phyloP scores from a whole-genome alignment of 2,113 vertebrate genomes.

The Numida meleagris region DNA sequence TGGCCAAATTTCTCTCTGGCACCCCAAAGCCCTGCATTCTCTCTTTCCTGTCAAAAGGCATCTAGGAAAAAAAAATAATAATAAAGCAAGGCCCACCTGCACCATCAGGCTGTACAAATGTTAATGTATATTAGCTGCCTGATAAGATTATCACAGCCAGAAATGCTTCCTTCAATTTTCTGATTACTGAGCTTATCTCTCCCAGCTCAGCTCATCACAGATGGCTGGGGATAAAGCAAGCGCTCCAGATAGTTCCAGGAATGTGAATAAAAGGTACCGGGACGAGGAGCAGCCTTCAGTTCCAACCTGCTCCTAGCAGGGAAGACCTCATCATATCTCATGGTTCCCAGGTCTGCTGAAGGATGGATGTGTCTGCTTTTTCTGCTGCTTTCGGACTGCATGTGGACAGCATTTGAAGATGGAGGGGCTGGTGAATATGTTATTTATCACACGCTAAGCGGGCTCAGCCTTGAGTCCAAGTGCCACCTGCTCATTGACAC shows the following conservation, averaged over 20 bases:
- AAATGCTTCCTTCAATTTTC: constrained; percentile 78
- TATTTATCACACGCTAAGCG: constrained; percentile 25
- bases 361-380: constrained; percentile 48
- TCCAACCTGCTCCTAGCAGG: constrained; percentile 40
- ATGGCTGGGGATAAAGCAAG: constrained; percentile 69
- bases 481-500: constrained; percentile 18
- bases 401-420: constrained; percentile 9
- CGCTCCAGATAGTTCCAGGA: constrained; percentile 56
- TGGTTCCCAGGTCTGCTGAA: not conserved
- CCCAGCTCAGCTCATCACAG: constrained; percentile 70
- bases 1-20: not conserved
- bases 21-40: not conserved
- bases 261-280: constrained; percentile 50
- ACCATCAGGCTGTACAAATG: constrained; percentile 55
- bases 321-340: constrained; percentile 47
- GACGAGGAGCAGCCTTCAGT: constrained; percentile 22
- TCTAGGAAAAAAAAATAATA: not conserved
- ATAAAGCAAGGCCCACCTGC: constrained; percentile 48
- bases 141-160: constrained; percentile 76
- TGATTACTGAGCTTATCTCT: constrained; percentile 74
- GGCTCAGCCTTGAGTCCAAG: constrained; percentile 29
- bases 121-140: constrained; percentile 66
- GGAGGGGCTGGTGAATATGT: constrained; percentile 34
- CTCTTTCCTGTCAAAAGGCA: not conserved
- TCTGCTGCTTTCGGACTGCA: not conserved